Conservation (phyloP, 2,113 vertebrate species). For the Zingel zingel region DNA sequence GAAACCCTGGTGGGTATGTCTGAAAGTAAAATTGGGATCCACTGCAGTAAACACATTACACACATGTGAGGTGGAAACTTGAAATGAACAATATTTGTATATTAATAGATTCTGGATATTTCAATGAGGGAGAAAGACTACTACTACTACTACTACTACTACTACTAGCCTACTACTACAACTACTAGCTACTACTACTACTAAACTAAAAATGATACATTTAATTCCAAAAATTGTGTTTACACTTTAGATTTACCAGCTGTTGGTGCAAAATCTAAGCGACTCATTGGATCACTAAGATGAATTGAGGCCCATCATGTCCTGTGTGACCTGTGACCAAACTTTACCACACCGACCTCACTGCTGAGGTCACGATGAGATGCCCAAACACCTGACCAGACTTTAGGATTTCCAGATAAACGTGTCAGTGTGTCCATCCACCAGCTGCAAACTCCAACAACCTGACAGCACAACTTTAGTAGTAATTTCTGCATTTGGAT, state of each 20-base stretch:
- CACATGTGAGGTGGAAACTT: too few relatives aligned
- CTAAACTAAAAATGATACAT: not conserved
- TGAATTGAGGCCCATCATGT: not conserved
- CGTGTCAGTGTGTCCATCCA: not conserved
- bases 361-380: not conserved
- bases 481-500: slow-evolving; percentile 18
- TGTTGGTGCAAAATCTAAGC: not conserved
- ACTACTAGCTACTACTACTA: too few relatives aligned
- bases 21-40: too few relatives aligned
- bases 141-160: too few relatives aligned
- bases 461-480: not conserved
- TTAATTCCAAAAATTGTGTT: not conserved
- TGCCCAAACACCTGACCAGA: not conserved
- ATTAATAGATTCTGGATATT: not conserved
- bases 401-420: not conserved
- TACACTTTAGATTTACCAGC: not conserved
- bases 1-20: too few relatives aligned
- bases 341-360: not conserved
- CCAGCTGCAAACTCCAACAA: slow-evolving; percentile 9
- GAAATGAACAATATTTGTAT: not conserved
- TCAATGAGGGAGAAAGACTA: not conserved
- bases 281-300: not conserved
- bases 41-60: too few relatives aligned
- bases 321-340: not conserved
- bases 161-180: too few relatives aligned